These are phyloP conservation scores for Platalea minor DNA, from an alignment of 2,797 vertebrate species.

Conservation along the genomic window DNA sequence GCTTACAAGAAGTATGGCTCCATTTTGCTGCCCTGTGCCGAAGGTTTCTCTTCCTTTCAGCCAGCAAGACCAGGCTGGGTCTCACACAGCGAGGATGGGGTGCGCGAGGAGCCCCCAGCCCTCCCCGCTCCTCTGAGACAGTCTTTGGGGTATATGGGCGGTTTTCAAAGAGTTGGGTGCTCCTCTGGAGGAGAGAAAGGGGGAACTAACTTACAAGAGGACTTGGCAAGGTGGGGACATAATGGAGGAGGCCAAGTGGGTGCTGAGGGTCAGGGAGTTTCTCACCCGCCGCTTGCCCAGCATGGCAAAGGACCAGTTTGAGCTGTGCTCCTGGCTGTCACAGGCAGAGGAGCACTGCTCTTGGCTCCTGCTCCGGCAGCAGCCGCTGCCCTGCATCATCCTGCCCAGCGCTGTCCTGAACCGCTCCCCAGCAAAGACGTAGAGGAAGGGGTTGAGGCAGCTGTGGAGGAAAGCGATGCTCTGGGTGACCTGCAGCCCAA, in stretches of 20 bases:
- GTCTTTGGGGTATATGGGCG: not conserved
- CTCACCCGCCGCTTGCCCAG: constrained; percentile 77
- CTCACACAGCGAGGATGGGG: rapidly evolving
- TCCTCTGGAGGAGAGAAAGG: rapidly evolving
- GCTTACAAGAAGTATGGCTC: not conserved
- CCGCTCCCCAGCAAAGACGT: constrained; percentile 85
- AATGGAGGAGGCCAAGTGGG: not conserved
- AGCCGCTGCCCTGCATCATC: constrained; percentile 60
- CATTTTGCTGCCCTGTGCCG: not conserved
- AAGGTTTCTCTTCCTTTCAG: not conserved
- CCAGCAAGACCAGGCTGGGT: not conserved
- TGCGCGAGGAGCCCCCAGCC: rapidly evolving
- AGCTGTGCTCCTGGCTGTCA: constrained; percentile 41
- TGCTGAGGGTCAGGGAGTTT: constrained; percentile 76
- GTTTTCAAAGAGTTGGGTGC: not conserved
- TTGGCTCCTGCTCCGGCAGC: not conserved
- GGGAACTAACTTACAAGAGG: not conserved
- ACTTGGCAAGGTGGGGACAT: not conserved
- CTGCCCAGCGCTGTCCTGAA: constrained; percentile 82
- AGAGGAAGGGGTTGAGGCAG: constrained; percentile 90
- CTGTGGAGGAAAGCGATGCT: constrained; percentile 86
- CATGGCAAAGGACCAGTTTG: constrained; percentile 79
- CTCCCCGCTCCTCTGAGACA: not conserved
- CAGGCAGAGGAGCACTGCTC: not conserved
- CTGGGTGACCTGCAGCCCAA: constrained; percentile 83